phyloP scores from a whole-genome alignment of 1,140 invertebrate species.

The Teleopsis dalmanni region DNA sequence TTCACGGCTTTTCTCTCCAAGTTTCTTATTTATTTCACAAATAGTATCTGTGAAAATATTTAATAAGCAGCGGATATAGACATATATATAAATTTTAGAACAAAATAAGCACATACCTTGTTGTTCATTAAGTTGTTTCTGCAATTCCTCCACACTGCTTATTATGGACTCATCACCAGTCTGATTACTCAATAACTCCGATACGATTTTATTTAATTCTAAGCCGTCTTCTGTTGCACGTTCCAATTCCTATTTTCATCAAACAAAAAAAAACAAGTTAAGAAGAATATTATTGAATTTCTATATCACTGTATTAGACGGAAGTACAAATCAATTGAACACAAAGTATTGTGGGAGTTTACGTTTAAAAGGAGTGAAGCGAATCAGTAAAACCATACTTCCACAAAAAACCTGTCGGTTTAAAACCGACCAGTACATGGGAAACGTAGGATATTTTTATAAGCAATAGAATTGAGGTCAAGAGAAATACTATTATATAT shows the following conservation, averaged over 20 bases:
- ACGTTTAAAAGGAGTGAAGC: too few relatives aligned
- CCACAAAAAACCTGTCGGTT: too few relatives aligned
- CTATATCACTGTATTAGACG: too few relatives aligned
- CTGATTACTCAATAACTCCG: constrained; percentile 53
- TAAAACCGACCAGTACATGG: too few relatives aligned
- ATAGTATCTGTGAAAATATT: constrained; percentile 39
- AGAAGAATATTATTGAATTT: neutral
- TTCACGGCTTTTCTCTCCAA: constrained; percentile 49
- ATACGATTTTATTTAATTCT: constrained; percentile 57
- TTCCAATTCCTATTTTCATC: constrained; percentile 51
- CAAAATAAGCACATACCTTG: constrained; percentile 41
- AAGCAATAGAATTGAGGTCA: too few relatives aligned
- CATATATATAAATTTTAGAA: neutral
- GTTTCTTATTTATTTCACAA: constrained; percentile 45
- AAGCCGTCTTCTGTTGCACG: constrained; percentile 57
- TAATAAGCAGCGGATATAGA: neutral
- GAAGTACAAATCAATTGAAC: neutral
- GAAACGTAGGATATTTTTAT: too few relatives aligned
- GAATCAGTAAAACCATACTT: too few relatives aligned
- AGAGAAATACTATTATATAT: too few relatives aligned
- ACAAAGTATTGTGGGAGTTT: neutral
- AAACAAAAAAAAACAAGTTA: constrained; percentile 2
- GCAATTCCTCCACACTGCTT: constrained; percentile 55
- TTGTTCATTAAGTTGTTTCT: constrained; percentile 54
- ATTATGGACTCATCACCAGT: constrained; percentile 54